A percentile compares a stretch with the other conserved stretches of the same genome.
phyloP scores from a whole-genome alignment of 2,797 vertebrate species.

The Rhinella marina region DNA sequence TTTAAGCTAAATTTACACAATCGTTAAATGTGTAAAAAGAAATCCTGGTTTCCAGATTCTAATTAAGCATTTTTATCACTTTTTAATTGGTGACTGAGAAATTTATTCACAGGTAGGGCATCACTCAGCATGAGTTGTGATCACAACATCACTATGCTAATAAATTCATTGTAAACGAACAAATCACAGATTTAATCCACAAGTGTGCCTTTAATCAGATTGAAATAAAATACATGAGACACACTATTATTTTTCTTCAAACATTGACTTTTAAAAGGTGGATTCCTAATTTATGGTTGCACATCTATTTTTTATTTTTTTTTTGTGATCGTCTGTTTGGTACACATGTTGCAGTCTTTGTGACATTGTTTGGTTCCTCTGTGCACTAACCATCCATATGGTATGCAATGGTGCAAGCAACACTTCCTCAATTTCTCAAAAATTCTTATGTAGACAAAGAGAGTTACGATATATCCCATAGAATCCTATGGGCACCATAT shows the following conservation, averaged over 20 bases:
- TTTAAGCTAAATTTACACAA: constrained; percentile 30
- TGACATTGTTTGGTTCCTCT: background rate
- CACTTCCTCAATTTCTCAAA: background rate
- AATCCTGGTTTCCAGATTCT: constrained; percentile 42
- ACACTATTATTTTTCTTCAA: background rate
- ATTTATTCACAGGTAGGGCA: constrained; percentile 40
- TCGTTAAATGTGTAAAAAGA: constrained; percentile 50
- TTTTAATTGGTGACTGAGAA: constrained; percentile 50
- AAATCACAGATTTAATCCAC: background rate
- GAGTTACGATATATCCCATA: background rate
- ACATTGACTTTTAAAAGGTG: background rate
- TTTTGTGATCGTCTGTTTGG: background rate
- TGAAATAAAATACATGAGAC: background rate
- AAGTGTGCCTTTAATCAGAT: background rate
- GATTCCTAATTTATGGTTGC: background rate
- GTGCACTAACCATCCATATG: background rate
- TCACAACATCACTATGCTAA: constrained; percentile 35
- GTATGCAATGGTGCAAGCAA: background rate
- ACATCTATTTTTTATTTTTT: background rate
- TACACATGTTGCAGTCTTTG: background rate
- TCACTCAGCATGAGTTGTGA: constrained; percentile 33
- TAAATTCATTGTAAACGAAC: constrained; percentile 41
- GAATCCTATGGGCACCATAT: background rate
- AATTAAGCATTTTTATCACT: constrained; percentile 49
- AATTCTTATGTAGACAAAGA: background rate